Evolutionary conservation across 2,888 invertebrate species (phyloP), one percentile per base, ranked within the genome.

Genomic region (Ferdinandea cuprea): DNA sequence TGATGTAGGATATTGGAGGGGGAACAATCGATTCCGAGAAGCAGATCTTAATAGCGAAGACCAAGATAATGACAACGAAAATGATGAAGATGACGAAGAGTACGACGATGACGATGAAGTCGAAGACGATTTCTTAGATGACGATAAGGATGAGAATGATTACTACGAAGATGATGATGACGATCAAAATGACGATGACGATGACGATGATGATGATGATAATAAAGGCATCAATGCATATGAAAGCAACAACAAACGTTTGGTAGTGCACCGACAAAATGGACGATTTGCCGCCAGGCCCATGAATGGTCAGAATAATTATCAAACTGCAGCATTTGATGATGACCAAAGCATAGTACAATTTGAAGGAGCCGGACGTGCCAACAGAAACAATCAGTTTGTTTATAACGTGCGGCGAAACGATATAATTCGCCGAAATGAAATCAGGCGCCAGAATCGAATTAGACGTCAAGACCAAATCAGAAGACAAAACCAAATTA

Each of bases 121-220:
- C 2, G 58, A 65, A 8, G 59, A 72, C 0, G 52, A 73, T 19
- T 40, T 32, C 21, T 32, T 63, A 5, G 19, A 21, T 0, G 35
- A 73, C 3, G 32, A 19, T 9, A 37, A 32, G 7, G 80, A 76
- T 17, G 78, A 78, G 0, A 35, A 80, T 9, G 56, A 71, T 4
- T 68, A 77, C 1, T 74, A 86, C 0, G 68, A 84, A 3, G 58
- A 84, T 8, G 40, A 72, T n/a, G 66, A 69, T 25, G 25, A 5
- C 25, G 25, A 25, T 25, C 25, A 25, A 25, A 66, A 85, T 5
- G 72, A 86, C 3, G 35, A 73, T 2, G 72, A 69, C 3, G 7
- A 42, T 13, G 66, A 25, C 19, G 66, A 85, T 5, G 72, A 86
- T 3, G 35, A 73, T 2, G 72, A 69, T 2, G 7, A 42, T 13